These are phyloP conservation scores for Drosophila vallismaia DNA, from an alignment of 2,888 invertebrate species.

Conservation along the genomic window DNA sequence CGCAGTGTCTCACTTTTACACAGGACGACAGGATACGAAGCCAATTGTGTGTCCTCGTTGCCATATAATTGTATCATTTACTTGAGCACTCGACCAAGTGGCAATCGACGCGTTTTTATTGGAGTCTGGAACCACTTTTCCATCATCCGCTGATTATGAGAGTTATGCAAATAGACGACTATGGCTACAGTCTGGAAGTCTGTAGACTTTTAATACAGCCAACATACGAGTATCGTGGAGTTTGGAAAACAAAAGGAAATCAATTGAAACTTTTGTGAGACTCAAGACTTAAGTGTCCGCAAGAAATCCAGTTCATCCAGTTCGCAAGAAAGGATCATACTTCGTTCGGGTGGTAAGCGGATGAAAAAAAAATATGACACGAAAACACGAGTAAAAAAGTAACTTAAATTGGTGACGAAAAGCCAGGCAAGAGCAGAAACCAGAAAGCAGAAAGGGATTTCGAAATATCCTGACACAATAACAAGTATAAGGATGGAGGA, in stretches of 20 bases:
- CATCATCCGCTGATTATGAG: conserved; percentile 4
- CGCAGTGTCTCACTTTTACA: conserved; percentile 18
- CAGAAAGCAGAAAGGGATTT: conserved; percentile 17
- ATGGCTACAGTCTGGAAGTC: not conserved
- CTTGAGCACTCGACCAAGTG: conserved; percentile 37
- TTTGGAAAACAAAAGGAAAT: not conserved
- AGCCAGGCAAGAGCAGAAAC: conserved; percentile 26
- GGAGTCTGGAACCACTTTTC: not conserved
- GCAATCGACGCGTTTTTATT: conserved; percentile 36
- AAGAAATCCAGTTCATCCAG: too few relatives aligned
- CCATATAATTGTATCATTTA: conserved; percentile 50
- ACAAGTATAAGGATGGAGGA: conserved; percentile 17
- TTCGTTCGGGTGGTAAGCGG: not conserved
- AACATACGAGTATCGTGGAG: not conserved
- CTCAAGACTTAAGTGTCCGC: not conserved
- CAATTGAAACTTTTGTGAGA: not conserved
- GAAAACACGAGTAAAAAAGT: conserved; percentile 33
- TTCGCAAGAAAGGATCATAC: not conserved
- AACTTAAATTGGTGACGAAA: conserved; percentile 56
- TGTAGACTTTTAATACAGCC: not conserved
- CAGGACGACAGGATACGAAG: conserved; percentile 2
- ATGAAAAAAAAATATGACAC: conserved; percentile 29
- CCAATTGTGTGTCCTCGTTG: conserved; percentile 35
- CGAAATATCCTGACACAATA: conserved; percentile 33
- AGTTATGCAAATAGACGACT: not conserved